Conservation (phyloP, 2,888 invertebrate species). For the Cephus pulcher region DNA sequence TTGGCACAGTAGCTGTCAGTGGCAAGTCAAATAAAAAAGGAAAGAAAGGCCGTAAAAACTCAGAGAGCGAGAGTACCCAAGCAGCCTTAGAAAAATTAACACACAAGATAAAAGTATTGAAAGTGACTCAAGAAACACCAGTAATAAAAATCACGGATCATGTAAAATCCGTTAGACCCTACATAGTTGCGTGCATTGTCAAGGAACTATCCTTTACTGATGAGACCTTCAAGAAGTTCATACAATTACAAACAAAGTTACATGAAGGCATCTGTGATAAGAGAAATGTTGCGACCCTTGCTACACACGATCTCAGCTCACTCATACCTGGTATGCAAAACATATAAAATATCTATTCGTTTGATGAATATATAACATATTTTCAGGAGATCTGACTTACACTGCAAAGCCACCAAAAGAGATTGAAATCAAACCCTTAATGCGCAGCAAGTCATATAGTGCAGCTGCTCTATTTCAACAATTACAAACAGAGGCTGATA, state of each 20-base stretch:
- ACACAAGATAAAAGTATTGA: slow-evolving; percentile 60
- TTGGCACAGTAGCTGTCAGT: slow-evolving; percentile 52
- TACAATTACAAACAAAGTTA: slow-evolving; percentile 82
- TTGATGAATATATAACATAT: neutral
- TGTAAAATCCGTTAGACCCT: slow-evolving; percentile 75
- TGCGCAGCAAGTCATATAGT: slow-evolving; percentile 71
- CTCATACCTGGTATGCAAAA: slow-evolving; percentile 69
- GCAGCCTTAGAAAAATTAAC: slow-evolving; percentile 42
- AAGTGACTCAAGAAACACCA: slow-evolving; percentile 65
- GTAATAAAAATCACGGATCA: slow-evolving; percentile 70
- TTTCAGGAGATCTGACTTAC: slow-evolving; percentile 72
- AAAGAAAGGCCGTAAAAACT: slow-evolving; percentile 53
- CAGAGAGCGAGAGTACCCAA: slow-evolving; percentile 47
- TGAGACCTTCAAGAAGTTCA: slow-evolving; percentile 79
- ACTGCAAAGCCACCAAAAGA: slow-evolving; percentile 75
- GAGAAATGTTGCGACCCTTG: slow-evolving; percentile 82
- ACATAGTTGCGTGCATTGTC: slow-evolving; percentile 80
- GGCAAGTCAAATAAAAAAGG: slow-evolving; percentile 59
- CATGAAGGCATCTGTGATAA: slow-evolving; percentile 83
- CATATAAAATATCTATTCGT: neutral
- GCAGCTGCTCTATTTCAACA: slow-evolving; percentile 77
- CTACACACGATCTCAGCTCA: slow-evolving; percentile 82
- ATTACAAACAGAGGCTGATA: slow-evolving; percentile 82
- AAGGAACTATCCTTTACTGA: slow-evolving; percentile 74
- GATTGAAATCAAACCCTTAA: slow-evolving; percentile 77